phyloP scores from a whole-genome alignment of 1,140 invertebrate species.

The Drosophila ananassae region DNA sequence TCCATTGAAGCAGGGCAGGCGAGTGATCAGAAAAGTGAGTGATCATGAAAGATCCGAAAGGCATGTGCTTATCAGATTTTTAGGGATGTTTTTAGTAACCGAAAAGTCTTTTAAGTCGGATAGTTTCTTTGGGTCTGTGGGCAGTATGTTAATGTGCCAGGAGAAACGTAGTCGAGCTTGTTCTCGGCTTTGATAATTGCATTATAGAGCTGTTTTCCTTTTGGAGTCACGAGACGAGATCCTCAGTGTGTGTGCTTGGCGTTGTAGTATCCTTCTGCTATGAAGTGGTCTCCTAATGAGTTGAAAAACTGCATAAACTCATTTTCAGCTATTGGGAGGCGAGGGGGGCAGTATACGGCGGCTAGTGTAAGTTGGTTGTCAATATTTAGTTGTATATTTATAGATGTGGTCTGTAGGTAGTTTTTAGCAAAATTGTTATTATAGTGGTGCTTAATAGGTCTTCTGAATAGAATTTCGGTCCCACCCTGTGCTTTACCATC shows the following conservation, averaged over 20 bases:
- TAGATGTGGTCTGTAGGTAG: background rate
- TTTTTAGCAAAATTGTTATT: too few relatives aligned
- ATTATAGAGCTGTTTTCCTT: too few relatives aligned
- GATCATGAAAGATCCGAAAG: background rate
- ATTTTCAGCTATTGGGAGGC: too few relatives aligned
- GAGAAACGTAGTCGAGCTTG: background rate
- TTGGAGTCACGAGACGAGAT: too few relatives aligned
- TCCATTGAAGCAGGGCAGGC: background rate
- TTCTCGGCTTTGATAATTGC: too few relatives aligned
- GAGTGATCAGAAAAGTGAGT: background rate
- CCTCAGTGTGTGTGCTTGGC: too few relatives aligned
- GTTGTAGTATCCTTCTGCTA: too few relatives aligned
- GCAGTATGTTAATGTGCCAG: background rate
- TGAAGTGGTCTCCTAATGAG: background rate
- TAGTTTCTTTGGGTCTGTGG: background rate
- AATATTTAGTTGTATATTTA: background rate
- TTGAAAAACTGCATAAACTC: background rate
- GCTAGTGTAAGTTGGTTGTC: too few relatives aligned
- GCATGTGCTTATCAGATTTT: background rate
- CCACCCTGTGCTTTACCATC: too few relatives aligned
- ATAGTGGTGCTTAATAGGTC: too few relatives aligned
- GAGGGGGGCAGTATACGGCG: too few relatives aligned
- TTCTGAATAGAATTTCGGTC: too few relatives aligned
- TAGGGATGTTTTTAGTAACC: background rate
- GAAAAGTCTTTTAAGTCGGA: background rate